phyloP scores from a whole-genome alignment of 2,888 invertebrate species.

The Lutraria lutraria region DNA sequence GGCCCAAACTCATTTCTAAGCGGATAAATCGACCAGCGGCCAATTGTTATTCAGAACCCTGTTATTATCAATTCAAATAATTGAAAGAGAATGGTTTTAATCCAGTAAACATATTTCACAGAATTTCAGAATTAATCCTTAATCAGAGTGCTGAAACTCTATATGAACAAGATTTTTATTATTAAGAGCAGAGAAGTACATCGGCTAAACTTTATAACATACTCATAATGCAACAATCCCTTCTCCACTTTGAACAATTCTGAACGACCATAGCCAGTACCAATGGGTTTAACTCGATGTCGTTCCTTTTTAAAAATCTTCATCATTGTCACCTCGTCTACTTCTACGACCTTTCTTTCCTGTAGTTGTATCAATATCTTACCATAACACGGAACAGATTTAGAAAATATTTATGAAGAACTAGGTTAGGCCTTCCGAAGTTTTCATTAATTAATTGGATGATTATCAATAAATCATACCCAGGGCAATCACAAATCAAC shows the following conservation, averaged over 20 bases:
- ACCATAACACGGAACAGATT: background rate
- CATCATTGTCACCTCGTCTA: slow-evolving; percentile 80
- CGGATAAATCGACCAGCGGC: no score
- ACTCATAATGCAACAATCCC: slow-evolving; percentile 97
- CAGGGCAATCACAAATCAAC: no score
- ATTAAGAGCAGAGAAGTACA: background rate
- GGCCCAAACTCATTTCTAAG: no score
- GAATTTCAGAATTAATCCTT: background rate
- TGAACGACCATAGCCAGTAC: slow-evolving; percentile 90
- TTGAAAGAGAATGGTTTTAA: no score
- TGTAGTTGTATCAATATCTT: slow-evolving; percentile 32
- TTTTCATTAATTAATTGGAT: no score
- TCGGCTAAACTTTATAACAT: slow-evolving; percentile 80
- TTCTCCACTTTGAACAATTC: slow-evolving; percentile 99
- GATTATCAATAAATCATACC: no score
- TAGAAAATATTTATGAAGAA: no score
- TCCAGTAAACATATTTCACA: no score
- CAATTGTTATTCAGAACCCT: no score
- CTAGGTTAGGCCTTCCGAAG: no score
- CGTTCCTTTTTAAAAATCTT: slow-evolving; percentile 84
- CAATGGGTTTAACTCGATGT: slow-evolving; percentile 44
- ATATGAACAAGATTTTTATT: background rate
- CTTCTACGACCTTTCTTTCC: slow-evolving; percentile 72
- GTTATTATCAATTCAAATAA: no score
- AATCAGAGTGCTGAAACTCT: background rate